These are phyloP conservation scores for Ophiothrix spiculata DNA, from an alignment of 35 echinoderm and acorn worm species.

Conservation along the genomic window DNA sequence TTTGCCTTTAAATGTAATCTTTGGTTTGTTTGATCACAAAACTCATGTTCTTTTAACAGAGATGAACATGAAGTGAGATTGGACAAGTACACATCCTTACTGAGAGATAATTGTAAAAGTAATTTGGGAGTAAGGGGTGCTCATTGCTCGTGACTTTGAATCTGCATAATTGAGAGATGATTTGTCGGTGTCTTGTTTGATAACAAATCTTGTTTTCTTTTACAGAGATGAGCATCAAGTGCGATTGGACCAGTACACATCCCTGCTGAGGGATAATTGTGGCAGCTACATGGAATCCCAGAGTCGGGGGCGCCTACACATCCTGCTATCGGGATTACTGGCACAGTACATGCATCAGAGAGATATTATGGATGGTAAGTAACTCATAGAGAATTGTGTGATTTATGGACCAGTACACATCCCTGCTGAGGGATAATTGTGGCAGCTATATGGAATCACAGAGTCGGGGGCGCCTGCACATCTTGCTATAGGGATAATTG, in stretches of 20 bases:
- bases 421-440: conserved; percentile 66
- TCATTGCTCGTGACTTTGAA: no score
- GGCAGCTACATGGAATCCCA: not conserved
- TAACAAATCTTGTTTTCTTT: no score
- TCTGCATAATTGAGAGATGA: no score
- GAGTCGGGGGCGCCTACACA: not conserved
- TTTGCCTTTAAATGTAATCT: not conserved
- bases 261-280: conserved; percentile 66
- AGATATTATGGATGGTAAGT: conserved; percentile 2
- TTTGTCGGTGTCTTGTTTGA: no score
- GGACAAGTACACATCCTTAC: conserved; percentile 63
- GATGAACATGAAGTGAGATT: conserved; percentile 58
- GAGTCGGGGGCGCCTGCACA: not conserved
- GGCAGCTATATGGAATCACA: not conserved
- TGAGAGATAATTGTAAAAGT: conserved; percentile 55
- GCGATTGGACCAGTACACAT: conserved; percentile 66
- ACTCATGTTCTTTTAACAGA: conserved; percentile 29
- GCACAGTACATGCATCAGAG: not conserved
- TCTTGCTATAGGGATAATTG: not conserved
- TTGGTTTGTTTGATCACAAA: not conserved
- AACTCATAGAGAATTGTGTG: no score
- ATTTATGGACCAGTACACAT: conserved; percentile 69
- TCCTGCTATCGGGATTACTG: not conserved
- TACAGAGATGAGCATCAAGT: conserved; percentile 64
- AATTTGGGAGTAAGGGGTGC: no score